Percentiles rank a stretch among this genome's conserved stretches.
phyloP scores from a whole-genome alignment of 1,140 invertebrate species.

The Psilanteris sp. region DNA sequence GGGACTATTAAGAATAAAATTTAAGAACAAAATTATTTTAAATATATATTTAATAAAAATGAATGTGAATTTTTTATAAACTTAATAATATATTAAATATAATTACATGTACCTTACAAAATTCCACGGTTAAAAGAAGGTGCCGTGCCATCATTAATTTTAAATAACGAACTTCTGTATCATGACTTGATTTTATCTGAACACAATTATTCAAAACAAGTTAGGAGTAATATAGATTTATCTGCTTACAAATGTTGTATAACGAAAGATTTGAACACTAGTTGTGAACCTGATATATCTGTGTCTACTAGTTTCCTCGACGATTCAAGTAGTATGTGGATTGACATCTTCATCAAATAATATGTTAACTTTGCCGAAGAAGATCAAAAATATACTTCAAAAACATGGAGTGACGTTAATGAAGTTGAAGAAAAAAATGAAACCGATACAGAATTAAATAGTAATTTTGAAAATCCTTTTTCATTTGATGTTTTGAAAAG shows the following conservation, averaged over 20 bases:
- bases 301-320: not conserved
- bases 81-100: conserved; percentile 12
- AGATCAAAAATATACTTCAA: conserved; percentile 1
- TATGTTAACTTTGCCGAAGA: too few species aligned
- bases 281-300: conserved; percentile 3
- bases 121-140: conserved; percentile 21
- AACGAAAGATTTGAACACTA: too few species aligned
- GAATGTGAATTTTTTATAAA: too few species aligned
- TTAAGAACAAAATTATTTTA: too few species aligned
- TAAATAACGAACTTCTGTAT: conserved; percentile 9
- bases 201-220: conserved; percentile 16
- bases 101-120: conserved; percentile 17
- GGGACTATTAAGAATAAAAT: too few species aligned
- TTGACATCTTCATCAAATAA: not conserved
- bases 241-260: too few species aligned
- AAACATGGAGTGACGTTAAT: not conserved
- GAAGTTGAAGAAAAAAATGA: conserved; percentile 9
- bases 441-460: conserved; percentile 3
- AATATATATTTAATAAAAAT: too few species aligned
- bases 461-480: conserved; percentile 8
- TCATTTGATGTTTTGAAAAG: conserved; percentile 12
- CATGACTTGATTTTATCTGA: conserved; percentile 3
- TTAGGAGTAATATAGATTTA: conserved; percentile 1
- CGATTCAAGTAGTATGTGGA: too few species aligned
- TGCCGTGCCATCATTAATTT: conserved; percentile 9